Evolutionary conservation across 2,797 vertebrate species (phyloP).

Genomic region (Artibeus lituratus): DNA sequence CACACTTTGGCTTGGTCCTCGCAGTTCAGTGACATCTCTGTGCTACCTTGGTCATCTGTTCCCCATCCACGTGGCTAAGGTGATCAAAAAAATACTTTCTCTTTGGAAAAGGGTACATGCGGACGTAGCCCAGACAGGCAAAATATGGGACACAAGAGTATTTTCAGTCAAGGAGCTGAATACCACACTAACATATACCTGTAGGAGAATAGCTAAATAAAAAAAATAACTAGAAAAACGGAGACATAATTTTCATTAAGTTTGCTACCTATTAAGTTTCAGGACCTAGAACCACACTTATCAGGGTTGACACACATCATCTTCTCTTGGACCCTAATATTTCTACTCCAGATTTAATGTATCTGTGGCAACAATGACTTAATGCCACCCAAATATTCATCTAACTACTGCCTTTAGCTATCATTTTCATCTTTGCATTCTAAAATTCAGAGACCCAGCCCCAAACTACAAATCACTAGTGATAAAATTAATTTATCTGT

Average conservation of each 20-base stretch:
- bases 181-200: neutral
- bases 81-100: neutral
- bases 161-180: neutral
- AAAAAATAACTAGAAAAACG: neutral
- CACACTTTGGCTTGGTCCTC: neutral
- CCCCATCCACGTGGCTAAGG: neutral
- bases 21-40: neutral
- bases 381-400: neutral
- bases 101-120: neutral
- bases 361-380: neutral
- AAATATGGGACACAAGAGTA: rapidly evolving
- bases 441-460: neutral
- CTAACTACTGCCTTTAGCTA: neutral
- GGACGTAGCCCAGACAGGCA: neutral
- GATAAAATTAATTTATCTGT: neutral
- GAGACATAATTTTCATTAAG: neutral
- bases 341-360: neutral
- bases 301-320: neutral
- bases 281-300: neutral
- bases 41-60: neutral
- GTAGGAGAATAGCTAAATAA: neutral
- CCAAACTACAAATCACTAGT: neutral
- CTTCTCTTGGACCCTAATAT: neutral
- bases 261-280: neutral
- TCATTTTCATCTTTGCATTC: neutral